Base-by-base conservation (phyloP, 2,888 invertebrate genomes). In the Tachina fera region DNA sequence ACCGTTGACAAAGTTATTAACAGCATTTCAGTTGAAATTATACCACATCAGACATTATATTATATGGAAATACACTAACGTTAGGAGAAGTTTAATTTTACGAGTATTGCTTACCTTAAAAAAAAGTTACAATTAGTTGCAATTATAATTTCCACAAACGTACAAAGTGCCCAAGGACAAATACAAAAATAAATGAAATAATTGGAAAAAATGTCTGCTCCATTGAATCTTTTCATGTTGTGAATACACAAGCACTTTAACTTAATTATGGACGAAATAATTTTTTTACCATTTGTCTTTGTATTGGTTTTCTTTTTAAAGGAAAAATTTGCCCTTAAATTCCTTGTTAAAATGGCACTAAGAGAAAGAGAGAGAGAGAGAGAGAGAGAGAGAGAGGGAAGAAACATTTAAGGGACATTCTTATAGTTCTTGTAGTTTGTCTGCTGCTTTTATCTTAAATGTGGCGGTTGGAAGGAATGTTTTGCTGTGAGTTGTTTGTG, bases 221-320 rank as follows among this genome's bases (percentile, higher is more conserved):
- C 16, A 53, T 53, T 43, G n/a, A 70, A 53, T 43, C 39, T 9
- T 11, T n/a, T 43, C 41, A 10, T 53, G 68, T 8, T 53, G 53
- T 53, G 53, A 22, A 51, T 39, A 10, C n/a, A 13, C n/a, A 70
- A 39, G 43, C 53, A 70, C 41, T 70, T 53, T 31, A 16, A 41
- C 9, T 53, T 53, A 70, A 70, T 70, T 70, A 13, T 31, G 31
- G 31, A 31, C 53, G 14, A 41, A 51, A 19, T 13, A 9, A 31
- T 13, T 70, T 19, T 19, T 13, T 43, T 6, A 1, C 43, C 9
- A 3, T 61, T 39, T 8, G 41, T 41, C 3, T 10, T 56, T 22
- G 56, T 39, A 58, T 2, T 22, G 22, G 3, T 13, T 19, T 53
- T 19, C 9, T 19, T 9, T 19, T 19, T 5, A 31, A 31, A 31